Base-by-base conservation (phyloP, 1,140 invertebrate genomes). In the Drosophila nannoptera region DNA sequence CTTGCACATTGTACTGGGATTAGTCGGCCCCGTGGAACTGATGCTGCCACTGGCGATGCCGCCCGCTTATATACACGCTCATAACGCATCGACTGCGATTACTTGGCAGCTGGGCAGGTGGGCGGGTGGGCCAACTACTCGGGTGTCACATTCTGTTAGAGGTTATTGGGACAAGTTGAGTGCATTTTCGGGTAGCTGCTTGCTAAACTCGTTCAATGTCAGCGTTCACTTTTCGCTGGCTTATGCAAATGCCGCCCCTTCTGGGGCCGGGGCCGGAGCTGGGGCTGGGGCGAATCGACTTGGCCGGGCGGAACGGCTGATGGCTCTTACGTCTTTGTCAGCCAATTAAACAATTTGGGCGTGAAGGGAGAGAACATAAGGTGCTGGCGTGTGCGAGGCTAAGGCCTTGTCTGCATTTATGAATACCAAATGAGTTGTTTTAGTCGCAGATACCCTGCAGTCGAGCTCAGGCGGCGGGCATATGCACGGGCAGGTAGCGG, bases 321-420 rank as follows among this genome's bases (percentile, higher is more conserved):
- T n/a, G 0, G 11, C n/a, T 7, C 45, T 52, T 69, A 62, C 40
- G 54, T 56, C 68, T 50, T 70, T 84, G 80, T 80, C 73, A 80
- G 80, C 80, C 80, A 84, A 84, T 84, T 84, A 84, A 84, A 86
- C 77, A 81, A 81, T 84, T 86, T 84, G 74, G 80, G 76, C 74
- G 78, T 76, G 53, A 84, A 76, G 66, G 64, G 62, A 65, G 55
- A 64, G 55, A 64, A 61, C 50, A 74, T 68, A 58, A 55, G 60
- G 58, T 70, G 49, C 69, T 38, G 58, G 46, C 64, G 16, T 72
- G 43, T 72, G 56, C 58, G 43, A 63, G 22, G 33, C 54, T 64
- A 74, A 76, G 77, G 73, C 70, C 22, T 55, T 43, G 45, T 58
- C 73, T 71, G 70, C 77, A 87, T 87, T 81, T 84, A 87, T 86